Evolutionary conservation across 2,888 invertebrate species (phyloP).

Genomic region (Euclidia mi): DNA sequence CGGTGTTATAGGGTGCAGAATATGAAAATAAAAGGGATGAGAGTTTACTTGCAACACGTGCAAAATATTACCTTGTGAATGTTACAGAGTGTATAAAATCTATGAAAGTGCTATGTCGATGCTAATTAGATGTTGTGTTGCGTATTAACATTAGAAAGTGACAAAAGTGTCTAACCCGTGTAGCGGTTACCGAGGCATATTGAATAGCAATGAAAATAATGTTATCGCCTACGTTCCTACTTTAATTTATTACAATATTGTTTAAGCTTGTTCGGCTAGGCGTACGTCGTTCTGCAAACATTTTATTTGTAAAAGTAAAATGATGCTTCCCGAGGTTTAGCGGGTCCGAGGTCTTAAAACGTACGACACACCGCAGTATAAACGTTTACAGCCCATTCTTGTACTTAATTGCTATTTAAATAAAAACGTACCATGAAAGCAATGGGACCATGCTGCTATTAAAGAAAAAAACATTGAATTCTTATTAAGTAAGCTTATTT

Average conservation of each 20-base stretch:
- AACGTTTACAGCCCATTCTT: slow-evolving; percentile 88
- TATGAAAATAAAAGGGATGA: slow-evolving; percentile 22
- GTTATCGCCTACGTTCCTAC: background rate
- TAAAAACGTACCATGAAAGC: slow-evolving; percentile 85
- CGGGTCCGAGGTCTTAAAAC: slow-evolving; percentile 73
- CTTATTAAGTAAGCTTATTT: slow-evolving; percentile 74
- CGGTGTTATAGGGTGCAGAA: slow-evolving; percentile 24
- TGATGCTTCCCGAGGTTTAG: slow-evolving; percentile 74
- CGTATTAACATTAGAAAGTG: slow-evolving; percentile 14
- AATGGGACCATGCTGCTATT: slow-evolving; percentile 73
- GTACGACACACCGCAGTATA: slow-evolving; percentile 78
- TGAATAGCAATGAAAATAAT: slow-evolving; percentile 5
- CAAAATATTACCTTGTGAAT: slow-evolving; percentile 17
- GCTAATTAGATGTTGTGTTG: slow-evolving; percentile 11
- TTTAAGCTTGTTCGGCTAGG: slow-evolving; percentile 31
- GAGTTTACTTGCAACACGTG: slow-evolving; percentile 17
- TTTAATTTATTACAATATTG: slow-evolving; percentile 25
- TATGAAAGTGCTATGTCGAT: slow-evolving; percentile 1
- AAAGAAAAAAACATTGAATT: slow-evolving; percentile 66
- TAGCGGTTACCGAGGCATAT: background rate
- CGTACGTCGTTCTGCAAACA: slow-evolving; percentile 46
- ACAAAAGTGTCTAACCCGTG: slow-evolving; percentile 1
- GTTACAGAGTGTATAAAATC: slow-evolving; percentile 8
- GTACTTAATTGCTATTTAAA: slow-evolving; percentile 88
- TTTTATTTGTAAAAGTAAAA: slow-evolving; percentile 73